Evolutionary conservation across 1,140 invertebrate species (phyloP), one percentile per base, ranked within the genome.

Genomic region (Rhizoglyphus robini): DNA sequence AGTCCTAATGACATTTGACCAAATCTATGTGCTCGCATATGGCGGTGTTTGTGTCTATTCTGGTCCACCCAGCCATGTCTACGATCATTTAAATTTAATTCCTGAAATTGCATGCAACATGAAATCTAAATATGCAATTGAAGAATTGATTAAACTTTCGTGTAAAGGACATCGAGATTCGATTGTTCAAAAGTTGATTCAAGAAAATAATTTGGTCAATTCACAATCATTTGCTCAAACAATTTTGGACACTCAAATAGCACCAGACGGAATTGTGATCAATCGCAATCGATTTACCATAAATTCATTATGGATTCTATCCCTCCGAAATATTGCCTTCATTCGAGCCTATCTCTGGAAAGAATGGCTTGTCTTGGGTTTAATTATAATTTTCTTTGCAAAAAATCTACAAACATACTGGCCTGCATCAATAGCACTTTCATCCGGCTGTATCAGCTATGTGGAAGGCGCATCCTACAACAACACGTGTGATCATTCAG

Each of bases 21-120:
- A 46, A 1, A 18, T 63, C 18, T 63, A 63, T 29, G 47, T 63
- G 13, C 32, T 63, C 15, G 61, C 61, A 13, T 18, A 31, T 27
- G 61, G 61, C 11, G 61, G 61, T 47, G 25, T 63, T 3, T 63
- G 61, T 49, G n/a, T 63, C 48, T 63, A 63, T 27, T 49, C 61
- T n/a, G 61, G 36, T 23, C n/a, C 4, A 2, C 61, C 41, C 13
- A 13, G 11, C 8, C 20, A 63, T 4, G 20, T 66, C 15, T 3
- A 36, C n/a, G 1, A 23, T 32, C 30, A 41, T 34, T 30, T 66
- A 2, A 47, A 15, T 3, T 3, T 5, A 46, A n/a, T 60, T 20
- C 27, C 29, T 1, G 27, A 3, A 18, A 15, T 11, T 27, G 25
- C 3, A 34, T n/a, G n/a, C n/a, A 20, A 11, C 27, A 32, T 27